Percentiles rank a stretch among this genome's conserved stretches.
phyloP scores from a whole-genome alignment of 2,797 vertebrate species.

The Pangasius djambal region DNA sequence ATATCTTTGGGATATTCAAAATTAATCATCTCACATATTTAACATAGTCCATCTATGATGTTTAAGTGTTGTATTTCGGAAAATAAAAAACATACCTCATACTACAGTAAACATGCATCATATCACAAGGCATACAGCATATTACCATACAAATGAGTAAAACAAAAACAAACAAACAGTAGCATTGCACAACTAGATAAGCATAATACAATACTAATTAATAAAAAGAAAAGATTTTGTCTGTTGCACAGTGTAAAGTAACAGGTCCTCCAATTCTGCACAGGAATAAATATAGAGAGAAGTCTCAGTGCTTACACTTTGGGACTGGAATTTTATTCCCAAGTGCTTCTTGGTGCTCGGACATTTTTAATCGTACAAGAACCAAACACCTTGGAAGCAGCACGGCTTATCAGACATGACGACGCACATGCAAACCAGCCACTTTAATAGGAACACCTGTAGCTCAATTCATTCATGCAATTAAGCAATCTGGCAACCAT shows the following conservation, averaged over 20 bases:
- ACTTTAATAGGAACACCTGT: neutral
- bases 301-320: neutral
- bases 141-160: neutral
- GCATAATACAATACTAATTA: neutral
- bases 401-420: neutral
- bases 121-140: neutral
- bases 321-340: neutral
- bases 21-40: neutral
- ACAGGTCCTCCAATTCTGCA: neutral
- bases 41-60: too few species aligned
- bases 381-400: neutral
- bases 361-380: neutral
- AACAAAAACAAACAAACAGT: neutral
- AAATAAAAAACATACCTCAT: neutral
- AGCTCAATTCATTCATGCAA: neutral
- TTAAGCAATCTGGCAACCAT: neutral
- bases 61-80: neutral
- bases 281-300: neutral
- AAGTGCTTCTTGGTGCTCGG: neutral
- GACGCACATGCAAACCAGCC: neutral
- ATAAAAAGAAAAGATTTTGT: neutral
- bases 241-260: neutral
- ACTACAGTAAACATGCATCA: neutral
- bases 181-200: neutral
- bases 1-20: neutral